Evolutionary conservation across 2,797 vertebrate species (phyloP).

Genomic region (Chloroceryle amazona): DNA sequence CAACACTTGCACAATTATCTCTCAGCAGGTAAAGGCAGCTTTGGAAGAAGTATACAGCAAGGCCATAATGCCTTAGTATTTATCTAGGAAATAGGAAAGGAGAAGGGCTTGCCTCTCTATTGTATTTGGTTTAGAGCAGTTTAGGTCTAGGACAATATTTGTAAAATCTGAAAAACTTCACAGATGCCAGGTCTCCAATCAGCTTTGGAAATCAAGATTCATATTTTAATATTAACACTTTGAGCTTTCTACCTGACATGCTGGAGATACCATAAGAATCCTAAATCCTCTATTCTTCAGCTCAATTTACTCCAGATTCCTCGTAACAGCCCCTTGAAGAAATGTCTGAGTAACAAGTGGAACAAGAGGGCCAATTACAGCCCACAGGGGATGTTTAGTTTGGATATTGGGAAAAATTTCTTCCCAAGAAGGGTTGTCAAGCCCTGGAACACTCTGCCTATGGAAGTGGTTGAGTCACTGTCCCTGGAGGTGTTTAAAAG

Average conservation of each 20-base stretch:
- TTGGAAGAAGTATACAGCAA: neutral
- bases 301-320: neutral
- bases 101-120: neutral
- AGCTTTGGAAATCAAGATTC: neutral
- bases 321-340: neutral
- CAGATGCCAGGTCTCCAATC: neutral
- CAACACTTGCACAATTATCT: neutral
- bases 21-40: neutral
- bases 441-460: neutral
- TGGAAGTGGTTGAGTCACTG: neutral
- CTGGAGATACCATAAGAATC: neutral
- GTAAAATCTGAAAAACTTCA: neutral
- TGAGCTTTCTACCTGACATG: neutral
- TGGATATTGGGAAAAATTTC: neutral
- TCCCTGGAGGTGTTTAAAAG: neutral
- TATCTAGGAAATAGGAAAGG: neutral
- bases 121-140: neutral
- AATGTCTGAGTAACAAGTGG: neutral
- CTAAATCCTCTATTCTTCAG: neutral
- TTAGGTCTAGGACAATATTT: neutral
- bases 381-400: neutral
- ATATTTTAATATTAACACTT: neutral
- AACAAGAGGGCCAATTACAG: neutral
- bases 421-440: neutral
- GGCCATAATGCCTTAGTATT: neutral